Base-by-base conservation (phyloP, 1,140 invertebrate species). In the Temnothorax longispinosus region DNA sequence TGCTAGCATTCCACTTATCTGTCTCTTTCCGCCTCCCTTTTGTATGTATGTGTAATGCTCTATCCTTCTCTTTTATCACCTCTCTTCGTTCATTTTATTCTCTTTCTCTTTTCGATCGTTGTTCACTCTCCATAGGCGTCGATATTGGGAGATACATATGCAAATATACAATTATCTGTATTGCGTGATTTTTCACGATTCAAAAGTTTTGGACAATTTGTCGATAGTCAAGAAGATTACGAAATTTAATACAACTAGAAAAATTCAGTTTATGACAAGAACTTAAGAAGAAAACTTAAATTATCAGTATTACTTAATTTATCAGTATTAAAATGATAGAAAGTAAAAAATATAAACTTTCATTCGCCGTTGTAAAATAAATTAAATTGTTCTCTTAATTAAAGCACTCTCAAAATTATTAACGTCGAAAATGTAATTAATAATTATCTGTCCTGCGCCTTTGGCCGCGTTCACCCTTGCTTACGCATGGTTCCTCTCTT, bases 1-100 rank as follows among this genome's bases (percentile, higher is more conserved):
- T 74, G 80, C 44, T 74, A 80, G 27, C 72, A 77, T 65, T 89
- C 52, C 32, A n/a, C 64, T 77, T 85, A 38, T 74, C 77, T 32
- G 32, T 69, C 38, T 74, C 44, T 78, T 65, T 52, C 6, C 35
- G 13, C 67, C 56, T 38, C 15, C 54, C 52, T 62, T 67, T 41
- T 60, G 54, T 52, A 11, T 13, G 38, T 32, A 11, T 38, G 13
- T 80, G 18, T 76, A 78, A 67, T 32, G 11, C 21, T 62, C 56
- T 35, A 6, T 21, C 52, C 11, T 35, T 21, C 11, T 15, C n/a
- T 38, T 38, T 50, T 27, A 50, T 18, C 35, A 21, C 41, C 54
- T 10, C 10, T 38, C 56, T 60, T 75, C 18, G 7, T 47, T n/a
- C 71, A 27, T 11, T 10, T 58, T 27, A 35, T 7, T 75, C 21